Conservation (phyloP, 2,888 invertebrate species). For the Tipula vernalis region DNA sequence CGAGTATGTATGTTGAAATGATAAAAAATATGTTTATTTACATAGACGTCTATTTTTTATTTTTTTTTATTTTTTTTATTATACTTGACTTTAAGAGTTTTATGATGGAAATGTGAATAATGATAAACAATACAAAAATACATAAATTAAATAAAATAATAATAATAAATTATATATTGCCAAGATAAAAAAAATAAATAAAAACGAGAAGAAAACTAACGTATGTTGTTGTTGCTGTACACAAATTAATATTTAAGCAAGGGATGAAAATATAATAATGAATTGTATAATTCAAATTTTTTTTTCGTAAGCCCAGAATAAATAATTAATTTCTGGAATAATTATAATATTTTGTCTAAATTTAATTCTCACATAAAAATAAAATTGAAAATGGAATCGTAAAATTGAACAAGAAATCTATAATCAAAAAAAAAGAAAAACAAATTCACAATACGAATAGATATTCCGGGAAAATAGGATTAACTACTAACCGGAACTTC, state of each 20-base stretch:
- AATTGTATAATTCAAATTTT: not conserved
- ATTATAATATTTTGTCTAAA: not conserved
- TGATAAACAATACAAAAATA: not conserved
- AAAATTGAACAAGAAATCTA: not conserved
- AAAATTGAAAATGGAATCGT: too few species aligned
- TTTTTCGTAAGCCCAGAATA: not conserved
- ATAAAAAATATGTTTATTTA: not conserved
- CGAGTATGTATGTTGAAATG: not conserved
- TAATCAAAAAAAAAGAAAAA: not conserved
- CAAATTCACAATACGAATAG: too few species aligned
- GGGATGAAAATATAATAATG: not conserved
- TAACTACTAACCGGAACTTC: not conserved
- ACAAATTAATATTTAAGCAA: not conserved
- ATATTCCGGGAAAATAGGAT: too few species aligned
- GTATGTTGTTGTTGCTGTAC: not conserved
- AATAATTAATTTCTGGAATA: not conserved
- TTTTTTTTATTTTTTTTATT: not conserved
- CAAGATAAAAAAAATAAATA: not conserved
- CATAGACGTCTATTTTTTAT: not conserved
- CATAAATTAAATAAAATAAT: not conserved
- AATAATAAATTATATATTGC: not conserved
- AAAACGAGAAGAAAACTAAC: not conserved
- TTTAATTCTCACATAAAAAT: not conserved
- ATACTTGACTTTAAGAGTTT: not conserved
- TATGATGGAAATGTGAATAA: not conserved